Conservation (phyloP, 2,888 invertebrate genomes). For the Hipparchia sbordonii region DNA sequence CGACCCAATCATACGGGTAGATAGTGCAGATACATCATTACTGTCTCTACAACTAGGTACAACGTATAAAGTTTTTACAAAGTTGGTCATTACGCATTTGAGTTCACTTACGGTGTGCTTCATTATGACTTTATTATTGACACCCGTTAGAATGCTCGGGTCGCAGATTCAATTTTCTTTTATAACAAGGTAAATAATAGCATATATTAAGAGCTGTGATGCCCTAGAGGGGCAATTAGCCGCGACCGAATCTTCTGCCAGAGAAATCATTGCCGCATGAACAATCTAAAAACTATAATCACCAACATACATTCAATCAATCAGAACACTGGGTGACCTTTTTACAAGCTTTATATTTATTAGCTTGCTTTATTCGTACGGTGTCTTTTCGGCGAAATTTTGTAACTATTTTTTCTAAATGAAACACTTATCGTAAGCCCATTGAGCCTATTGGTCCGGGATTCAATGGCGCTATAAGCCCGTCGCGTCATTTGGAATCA, state of each 20-base stretch:
- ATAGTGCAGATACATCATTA: background rate
- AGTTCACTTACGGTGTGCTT: conserved; percentile 23
- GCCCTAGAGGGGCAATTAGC: conserved; percentile 9
- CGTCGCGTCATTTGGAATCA: no score
- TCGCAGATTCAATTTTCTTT: conserved; percentile 21
- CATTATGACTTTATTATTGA: conserved; percentile 24
- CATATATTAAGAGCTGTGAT: conserved; percentile 7
- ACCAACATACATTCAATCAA: background rate
- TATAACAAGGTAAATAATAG: conserved; percentile 14
- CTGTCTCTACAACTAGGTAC: conserved; percentile 1
- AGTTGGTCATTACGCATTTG: conserved; percentile 23
- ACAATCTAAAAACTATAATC: background rate
- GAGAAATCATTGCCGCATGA: background rate
- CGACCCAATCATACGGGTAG: background rate
- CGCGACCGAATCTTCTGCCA: background rate
- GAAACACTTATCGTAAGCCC: no score
- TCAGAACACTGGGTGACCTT: background rate
- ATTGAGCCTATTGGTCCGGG: no score
- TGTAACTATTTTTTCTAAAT: no score
- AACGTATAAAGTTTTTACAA: conserved; percentile 16
- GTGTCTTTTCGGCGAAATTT: no score
- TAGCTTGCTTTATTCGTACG: no score
- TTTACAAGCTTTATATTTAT: no score
- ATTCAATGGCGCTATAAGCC: no score
- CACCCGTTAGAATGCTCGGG: conserved; percentile 22